A percentile compares a stretch with the other conserved stretches of the same genome.
phyloP scores from a whole-genome alignment of 1,140 invertebrate genomes.

The Sitobion miscanthi region DNA sequence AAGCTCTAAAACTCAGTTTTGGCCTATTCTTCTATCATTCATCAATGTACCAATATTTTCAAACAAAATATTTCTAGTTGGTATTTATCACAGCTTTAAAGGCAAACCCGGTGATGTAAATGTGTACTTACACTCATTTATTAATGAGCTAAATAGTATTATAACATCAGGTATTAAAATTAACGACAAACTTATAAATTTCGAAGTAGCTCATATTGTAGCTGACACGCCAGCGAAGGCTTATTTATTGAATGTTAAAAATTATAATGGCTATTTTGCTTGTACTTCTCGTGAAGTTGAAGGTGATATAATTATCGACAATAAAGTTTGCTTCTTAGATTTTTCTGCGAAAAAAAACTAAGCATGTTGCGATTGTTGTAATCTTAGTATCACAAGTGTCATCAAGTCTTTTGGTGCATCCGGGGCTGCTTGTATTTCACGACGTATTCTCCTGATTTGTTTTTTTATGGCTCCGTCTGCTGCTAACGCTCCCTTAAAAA shows the following conservation, averaged over 20 bases:
- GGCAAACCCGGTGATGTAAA: neutral
- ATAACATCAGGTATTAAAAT: neutral
- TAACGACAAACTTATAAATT: neutral
- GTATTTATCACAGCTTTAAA: neutral
- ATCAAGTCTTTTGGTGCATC: neutral
- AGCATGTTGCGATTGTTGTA: no score
- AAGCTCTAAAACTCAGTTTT: neutral
- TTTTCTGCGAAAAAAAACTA: no score
- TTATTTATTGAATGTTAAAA: slow-evolving; percentile 21
- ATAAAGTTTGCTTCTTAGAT: neutral
- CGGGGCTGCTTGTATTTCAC: neutral
- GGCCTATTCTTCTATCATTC: neutral
- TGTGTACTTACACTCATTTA: neutral
- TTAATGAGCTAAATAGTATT: neutral
- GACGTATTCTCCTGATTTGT: neutral
- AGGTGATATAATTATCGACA: neutral
- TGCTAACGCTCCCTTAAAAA: no score
- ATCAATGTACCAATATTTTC: neutral
- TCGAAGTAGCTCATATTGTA: neutral
- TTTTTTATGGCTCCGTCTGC: neutral
- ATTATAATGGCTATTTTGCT: neutral
- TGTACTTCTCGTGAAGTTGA: neutral
- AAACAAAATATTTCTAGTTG: neutral
- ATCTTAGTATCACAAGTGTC: slow-evolving; percentile 1
- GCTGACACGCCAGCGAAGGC: neutral